These are phyloP conservation scores for Pycnonotus jocosus DNA, from an alignment of 2,113 vertebrate genomes.

Conservation along the genomic window DNA sequence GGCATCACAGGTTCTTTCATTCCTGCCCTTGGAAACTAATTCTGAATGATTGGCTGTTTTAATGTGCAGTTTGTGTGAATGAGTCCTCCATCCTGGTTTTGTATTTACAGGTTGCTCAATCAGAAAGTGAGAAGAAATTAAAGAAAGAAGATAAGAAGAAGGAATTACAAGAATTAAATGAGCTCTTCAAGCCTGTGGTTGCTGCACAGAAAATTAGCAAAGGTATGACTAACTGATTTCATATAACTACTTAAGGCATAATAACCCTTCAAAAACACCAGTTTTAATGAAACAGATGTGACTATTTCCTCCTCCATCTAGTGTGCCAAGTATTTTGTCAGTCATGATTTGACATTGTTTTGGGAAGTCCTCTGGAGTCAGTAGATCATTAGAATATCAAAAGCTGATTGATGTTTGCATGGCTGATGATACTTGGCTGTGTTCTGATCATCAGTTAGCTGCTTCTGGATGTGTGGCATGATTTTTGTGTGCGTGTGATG, in stretches of 20 bases:
- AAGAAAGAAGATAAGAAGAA: conserved; percentile 95
- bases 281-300: not conserved
- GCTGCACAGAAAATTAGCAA: conserved; percentile 95
- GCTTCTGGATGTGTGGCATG: not conserved
- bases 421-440: not conserved
- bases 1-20: not conserved
- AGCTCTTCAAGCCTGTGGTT: conserved; percentile 96
- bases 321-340: not conserved
- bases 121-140: conserved; percentile 80
- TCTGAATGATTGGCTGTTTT: not conserved
- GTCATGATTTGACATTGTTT: not conserved
- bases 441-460: not conserved
- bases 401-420: not conserved
- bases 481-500: not conserved
- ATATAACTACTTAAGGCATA: not conserved
- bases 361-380: not conserved
- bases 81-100: not conserved
- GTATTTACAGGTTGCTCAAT: conserved; percentile 67
- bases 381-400: not conserved
- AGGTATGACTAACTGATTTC: conserved; percentile 74
- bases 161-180: conserved; percentile 92
- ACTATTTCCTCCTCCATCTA: not conserved
- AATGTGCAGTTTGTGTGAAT: fast-evolving
- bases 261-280: not conserved
- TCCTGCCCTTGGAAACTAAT: not conserved